Evolutionary conservation across 2,113 vertebrate species (phyloP).

Genomic region (Numenius arquata): DNA sequence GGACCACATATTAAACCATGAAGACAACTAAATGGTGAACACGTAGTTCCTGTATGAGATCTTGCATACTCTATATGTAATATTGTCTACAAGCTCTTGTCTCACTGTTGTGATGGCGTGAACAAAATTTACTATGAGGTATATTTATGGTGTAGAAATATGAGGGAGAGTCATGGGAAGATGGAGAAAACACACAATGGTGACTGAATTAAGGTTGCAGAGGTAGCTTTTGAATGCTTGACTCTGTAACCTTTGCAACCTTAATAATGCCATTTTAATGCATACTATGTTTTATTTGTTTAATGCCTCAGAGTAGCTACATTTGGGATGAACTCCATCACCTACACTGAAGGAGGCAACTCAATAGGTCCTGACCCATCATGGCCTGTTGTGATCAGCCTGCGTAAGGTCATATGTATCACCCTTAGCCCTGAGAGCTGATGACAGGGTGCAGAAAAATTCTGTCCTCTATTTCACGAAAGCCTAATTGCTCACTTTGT

Average conservation of each 20-base stretch:
- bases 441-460: background rate
- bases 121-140: background rate
- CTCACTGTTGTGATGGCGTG: background rate
- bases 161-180: background rate
- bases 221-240: background rate
- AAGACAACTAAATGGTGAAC: background rate
- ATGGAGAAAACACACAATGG: background rate
- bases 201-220: background rate
- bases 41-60: background rate
- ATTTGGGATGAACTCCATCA: slow-evolving; percentile 52
- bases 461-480: background rate
- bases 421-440: background rate
- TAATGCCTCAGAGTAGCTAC: slow-evolving; percentile 40
- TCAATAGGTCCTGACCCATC: background rate
- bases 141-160: background rate
- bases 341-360: slow-evolving; percentile 11
- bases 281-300: slow-evolving; percentile 23
- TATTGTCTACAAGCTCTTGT: background rate
- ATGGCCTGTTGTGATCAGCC: background rate
- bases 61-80: background rate
- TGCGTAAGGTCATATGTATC: background rate
- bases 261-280: slow-evolving; percentile 26
- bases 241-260: background rate
- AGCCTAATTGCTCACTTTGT: slow-evolving; percentile 41
- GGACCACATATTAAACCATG: background rate